Evolutionary conservation across 2,888 invertebrate genomes (phyloP).

Genomic region (Tetheella fluctuosa): DNA sequence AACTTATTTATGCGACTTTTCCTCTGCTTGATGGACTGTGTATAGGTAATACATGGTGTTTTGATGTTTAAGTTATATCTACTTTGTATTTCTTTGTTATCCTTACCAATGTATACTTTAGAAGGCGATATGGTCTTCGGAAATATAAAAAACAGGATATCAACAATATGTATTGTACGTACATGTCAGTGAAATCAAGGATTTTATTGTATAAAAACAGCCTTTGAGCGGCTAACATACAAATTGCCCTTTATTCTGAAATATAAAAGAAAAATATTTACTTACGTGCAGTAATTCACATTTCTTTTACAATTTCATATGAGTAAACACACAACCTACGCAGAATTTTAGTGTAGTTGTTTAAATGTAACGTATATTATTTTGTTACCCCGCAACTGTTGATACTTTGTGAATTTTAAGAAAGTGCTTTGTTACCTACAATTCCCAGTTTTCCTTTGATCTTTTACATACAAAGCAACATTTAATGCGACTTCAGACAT

Average conservation of each 20-base stretch:
- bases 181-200: not conserved
- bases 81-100: not conserved
- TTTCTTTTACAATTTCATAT: too few relatives aligned
- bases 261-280: too few relatives aligned
- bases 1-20: constrained; percentile 37
- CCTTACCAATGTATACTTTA: not conserved
- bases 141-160: constrained; percentile 17
- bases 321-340: too few relatives aligned
- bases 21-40: constrained; percentile 32
- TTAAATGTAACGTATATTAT: not conserved
- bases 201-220: too few relatives aligned
- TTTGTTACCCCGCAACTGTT: constrained; percentile 10
- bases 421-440: not conserved
- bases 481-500: not conserved
- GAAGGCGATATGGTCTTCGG: not conserved
- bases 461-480: not conserved
- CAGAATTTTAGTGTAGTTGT: not conserved
- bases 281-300: too few relatives aligned
- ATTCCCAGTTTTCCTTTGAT: constrained; percentile 7
- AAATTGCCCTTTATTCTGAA: too few relatives aligned
- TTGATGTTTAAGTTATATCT: not conserved
- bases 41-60: constrained; percentile 20
- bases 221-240: too few relatives aligned
- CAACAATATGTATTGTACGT: constrained; percentile 8
- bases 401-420: constrained; percentile 16